phyloP scores from a whole-genome alignment of 2,888 invertebrate genomes.

The Callyntrura sp. region DNA sequence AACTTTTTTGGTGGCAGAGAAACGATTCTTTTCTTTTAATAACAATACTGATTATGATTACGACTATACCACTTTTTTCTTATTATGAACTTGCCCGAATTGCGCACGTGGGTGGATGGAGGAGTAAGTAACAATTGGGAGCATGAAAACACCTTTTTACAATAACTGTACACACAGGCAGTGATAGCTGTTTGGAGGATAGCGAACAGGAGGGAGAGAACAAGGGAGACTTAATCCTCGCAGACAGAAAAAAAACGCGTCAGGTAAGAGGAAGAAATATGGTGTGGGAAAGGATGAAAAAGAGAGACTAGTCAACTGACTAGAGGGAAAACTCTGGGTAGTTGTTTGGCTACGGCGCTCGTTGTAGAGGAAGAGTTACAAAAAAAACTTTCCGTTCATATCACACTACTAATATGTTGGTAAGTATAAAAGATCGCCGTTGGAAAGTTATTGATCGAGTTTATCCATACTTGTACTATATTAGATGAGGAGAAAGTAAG shows the following conservation, averaged over 20 bases:
- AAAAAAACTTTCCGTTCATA: slow-evolving; percentile 57
- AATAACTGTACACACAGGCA: slow-evolving; percentile 16
- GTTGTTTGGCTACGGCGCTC: slow-evolving; percentile 46
- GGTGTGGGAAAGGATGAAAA: slow-evolving; percentile 56
- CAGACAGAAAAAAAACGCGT: slow-evolving; percentile 71
- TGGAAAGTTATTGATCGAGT: slow-evolving; percentile 77
- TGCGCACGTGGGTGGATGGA: no score
- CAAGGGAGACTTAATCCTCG: slow-evolving; percentile 55
- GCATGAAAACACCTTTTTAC: slow-evolving; percentile 9
- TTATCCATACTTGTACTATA: slow-evolving; percentile 60
- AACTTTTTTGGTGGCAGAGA: not conserved
- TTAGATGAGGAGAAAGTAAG: slow-evolving; percentile 48
- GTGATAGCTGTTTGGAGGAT: slow-evolving; percentile 36
- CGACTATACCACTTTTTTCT: not conserved
- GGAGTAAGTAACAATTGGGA: not conserved
- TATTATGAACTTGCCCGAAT: not conserved
- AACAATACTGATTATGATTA: slow-evolving; percentile 27
- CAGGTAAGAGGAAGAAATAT: slow-evolving; percentile 62
- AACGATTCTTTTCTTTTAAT: no score
- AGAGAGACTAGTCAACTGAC: slow-evolving; percentile 43
- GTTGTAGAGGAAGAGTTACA: slow-evolving; percentile 23
- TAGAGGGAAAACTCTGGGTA: slow-evolving; percentile 25
- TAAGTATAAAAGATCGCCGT: slow-evolving; percentile 74
- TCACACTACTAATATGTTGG: slow-evolving; percentile 60
- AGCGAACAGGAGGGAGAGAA: not conserved